Evolutionary conservation across 2,797 vertebrate species (phyloP).

Genomic region (Mycteria americana): DNA sequence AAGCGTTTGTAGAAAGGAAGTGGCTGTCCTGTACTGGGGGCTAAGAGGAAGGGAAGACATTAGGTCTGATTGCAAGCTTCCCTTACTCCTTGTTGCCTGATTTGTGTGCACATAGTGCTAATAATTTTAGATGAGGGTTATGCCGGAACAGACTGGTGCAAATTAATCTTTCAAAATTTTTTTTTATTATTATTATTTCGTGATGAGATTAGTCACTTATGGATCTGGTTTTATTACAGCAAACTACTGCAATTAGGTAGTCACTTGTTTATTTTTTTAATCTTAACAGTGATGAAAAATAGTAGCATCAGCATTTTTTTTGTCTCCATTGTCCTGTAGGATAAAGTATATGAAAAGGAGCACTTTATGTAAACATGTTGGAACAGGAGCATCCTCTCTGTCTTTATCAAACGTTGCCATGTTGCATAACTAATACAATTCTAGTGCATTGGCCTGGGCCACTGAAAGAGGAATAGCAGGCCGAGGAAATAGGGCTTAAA

Average conservation of each 20-base stretch:
- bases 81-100: slow-evolving; percentile 28
- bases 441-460: background rate
- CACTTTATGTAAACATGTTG: background rate
- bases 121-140: background rate
- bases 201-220: background rate
- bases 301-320: background rate
- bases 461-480: background rate
- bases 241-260: background rate
- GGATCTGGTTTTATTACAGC: background rate
- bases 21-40: slow-evolving; percentile 59
- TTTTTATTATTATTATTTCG: background rate
- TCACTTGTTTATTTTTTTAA: background rate
- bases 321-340: background rate
- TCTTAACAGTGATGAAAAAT: background rate
- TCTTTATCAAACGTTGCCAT: background rate
- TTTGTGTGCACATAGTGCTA: background rate
- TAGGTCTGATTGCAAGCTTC: slow-evolving; percentile 55
- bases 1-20: slow-evolving; percentile 80
- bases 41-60: slow-evolving; percentile 58
- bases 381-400: background rate
- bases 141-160: background rate
- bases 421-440: background rate
- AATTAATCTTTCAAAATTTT: background rate
- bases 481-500: background rate
- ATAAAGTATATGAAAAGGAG: background rate